Evolutionary conservation across 2,113 vertebrate genomes (phyloP).

Genomic region (Hemichromis elongatus): DNA sequence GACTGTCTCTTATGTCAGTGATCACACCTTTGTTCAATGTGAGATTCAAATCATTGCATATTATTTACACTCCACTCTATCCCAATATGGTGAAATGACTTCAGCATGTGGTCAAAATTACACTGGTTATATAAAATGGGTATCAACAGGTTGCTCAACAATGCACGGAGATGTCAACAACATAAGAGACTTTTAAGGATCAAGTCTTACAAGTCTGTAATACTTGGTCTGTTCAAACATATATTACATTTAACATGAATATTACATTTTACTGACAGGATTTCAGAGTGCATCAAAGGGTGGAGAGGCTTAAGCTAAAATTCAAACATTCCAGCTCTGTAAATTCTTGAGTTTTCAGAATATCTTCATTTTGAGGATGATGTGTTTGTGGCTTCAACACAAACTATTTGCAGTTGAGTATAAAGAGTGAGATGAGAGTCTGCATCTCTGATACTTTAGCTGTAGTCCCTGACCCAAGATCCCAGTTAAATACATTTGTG

Average conservation of each 20-base stretch:
- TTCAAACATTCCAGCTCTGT: neutral
- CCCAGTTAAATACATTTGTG: neutral
- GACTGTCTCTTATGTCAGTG: neutral
- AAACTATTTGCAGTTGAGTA: neutral
- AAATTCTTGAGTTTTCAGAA: neutral
- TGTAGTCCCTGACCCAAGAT: neutral
- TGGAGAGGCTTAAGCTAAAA: neutral
- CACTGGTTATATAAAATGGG: neutral
- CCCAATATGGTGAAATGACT: neutral
- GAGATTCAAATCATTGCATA: neutral
- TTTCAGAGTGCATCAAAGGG: neutral
- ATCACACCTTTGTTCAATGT: conserved; percentile 1
- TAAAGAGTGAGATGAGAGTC: neutral
- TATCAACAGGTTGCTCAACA: neutral
- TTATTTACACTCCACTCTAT: conserved; percentile 4
- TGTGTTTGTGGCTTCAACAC: neutral
- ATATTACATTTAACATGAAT: neutral
- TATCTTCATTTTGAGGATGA: neutral
- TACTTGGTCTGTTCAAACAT: neutral
- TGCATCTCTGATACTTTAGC: neutral
- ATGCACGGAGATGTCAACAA: neutral
- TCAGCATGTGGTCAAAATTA: neutral
- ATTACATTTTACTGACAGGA: neutral
- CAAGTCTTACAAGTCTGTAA: neutral
- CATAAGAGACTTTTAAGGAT: neutral